Evolutionary conservation across 2,113 vertebrate species (phyloP).

Genomic region (Clarias macrocephalus): DNA sequence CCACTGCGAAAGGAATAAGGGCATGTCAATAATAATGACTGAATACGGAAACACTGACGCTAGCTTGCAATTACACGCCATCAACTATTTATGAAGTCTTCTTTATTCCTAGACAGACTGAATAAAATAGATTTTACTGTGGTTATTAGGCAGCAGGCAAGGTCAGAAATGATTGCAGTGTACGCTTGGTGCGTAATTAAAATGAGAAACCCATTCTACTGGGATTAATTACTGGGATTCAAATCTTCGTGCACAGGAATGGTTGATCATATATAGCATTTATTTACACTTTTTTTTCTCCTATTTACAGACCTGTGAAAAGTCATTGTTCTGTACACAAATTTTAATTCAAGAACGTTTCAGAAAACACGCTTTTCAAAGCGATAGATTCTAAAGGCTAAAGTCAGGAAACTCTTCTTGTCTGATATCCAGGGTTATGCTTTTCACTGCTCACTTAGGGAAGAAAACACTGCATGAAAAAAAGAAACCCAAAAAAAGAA

Average conservation of each 20-base stretch:
- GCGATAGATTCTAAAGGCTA: slow-evolving; percentile 53
- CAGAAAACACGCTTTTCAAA: slow-evolving; percentile 58
- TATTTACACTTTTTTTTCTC: slow-evolving; percentile 76
- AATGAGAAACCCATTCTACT: background rate
- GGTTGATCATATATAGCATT: slow-evolving; percentile 74
- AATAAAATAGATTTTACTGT: background rate
- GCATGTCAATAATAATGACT: background rate
- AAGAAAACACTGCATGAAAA: background rate
- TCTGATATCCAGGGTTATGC: slow-evolving; percentile 53
- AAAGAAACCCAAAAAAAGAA: background rate
- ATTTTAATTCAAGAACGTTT: slow-evolving; percentile 65
- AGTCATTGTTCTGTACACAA: slow-evolving; percentile 72
- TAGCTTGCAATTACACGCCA: slow-evolving; percentile 17
- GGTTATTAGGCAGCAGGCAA: background rate
- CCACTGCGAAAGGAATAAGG: background rate
- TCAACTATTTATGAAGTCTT: background rate
- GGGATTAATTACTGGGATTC: background rate
- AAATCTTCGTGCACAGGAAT: background rate
- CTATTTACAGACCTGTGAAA: slow-evolving; percentile 78
- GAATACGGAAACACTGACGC: background rate
- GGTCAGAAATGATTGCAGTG: background rate
- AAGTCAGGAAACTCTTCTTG: slow-evolving; percentile 39
- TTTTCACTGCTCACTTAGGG: slow-evolving; percentile 18
- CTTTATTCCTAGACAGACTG: background rate
- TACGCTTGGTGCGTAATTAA: background rate